Percentiles rank a stretch among this genome's conserved stretches.
Evolutionary conservation across 2,113 vertebrate species (phyloP).

Genomic region (Myotis brandtii): DNA sequence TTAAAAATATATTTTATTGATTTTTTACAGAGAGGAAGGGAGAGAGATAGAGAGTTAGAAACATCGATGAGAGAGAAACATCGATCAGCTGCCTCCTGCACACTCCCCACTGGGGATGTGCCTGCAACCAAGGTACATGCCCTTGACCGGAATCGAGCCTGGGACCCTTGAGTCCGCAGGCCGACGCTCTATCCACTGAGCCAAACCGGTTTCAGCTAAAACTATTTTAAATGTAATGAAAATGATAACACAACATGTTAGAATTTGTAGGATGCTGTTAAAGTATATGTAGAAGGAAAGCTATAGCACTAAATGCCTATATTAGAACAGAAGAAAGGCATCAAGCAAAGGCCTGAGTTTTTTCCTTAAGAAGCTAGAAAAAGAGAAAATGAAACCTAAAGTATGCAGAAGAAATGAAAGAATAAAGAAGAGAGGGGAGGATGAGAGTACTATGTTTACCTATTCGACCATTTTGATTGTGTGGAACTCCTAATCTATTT

Average conservation of each 20-base stretch:
- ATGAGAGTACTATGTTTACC: background rate
- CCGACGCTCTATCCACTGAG: no score
- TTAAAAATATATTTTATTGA: no score
- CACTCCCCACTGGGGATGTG: no score
- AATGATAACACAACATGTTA: background rate
- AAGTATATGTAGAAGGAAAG: background rate
- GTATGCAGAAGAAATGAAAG: no score
- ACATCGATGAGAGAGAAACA: no score
- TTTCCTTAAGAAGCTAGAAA: background rate
- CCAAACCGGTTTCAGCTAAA: background rate
- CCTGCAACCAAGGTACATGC: no score
- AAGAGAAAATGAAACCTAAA: background rate
- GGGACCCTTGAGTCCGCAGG: no score
- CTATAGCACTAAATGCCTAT: background rate
- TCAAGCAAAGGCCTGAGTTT: background rate
- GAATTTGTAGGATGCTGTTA: background rate
- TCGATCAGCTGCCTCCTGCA: no score
- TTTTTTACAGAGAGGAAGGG: no score
- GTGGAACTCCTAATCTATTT: background rate
- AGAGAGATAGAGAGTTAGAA: no score
- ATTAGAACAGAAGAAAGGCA: background rate
- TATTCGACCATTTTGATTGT: background rate
- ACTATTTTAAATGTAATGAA: background rate
- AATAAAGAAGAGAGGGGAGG: no score
- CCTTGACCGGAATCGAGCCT: no score